Conservation (phyloP, 2,113 vertebrate species). For the Verasper variegatus region DNA sequence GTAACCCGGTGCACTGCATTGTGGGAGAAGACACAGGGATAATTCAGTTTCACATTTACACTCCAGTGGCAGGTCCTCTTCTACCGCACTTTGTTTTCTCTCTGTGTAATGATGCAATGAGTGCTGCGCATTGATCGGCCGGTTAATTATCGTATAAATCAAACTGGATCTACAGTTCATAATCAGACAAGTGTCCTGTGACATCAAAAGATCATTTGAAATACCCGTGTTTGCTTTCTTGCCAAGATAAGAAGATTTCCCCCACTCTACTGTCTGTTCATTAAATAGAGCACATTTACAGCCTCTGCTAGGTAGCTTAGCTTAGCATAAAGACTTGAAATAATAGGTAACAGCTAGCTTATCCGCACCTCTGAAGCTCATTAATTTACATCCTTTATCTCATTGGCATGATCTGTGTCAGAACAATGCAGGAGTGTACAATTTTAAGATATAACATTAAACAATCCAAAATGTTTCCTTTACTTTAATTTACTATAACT, state of each 20-base stretch:
- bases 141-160: conserved; percentile 6
- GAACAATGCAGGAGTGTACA: too few relatives aligned
- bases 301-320: not conserved
- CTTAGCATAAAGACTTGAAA: not conserved
- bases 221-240: not conserved
- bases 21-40: conserved; percentile 41
- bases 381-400: too few relatives aligned
- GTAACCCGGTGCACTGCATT: conserved; percentile 46
- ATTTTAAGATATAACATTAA: too few relatives aligned
- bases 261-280: not conserved
- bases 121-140: conserved; percentile 15
- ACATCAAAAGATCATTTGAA: not conserved
- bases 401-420: too few relatives aligned
- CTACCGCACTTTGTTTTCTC: conserved; percentile 21
- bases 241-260: not conserved
- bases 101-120: conserved; percentile 31
- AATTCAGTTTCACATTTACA: conserved; percentile 62
- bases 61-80: conserved; percentile 34
- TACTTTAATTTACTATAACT: too few relatives aligned
- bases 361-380: too few relatives aligned
- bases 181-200: not conserved
- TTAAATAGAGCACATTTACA: not conserved
- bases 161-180: not conserved
- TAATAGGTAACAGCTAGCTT: not conserved
- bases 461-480: too few relatives aligned